These are phyloP conservation scores for Eugnorisma glareosa DNA, from an alignment of 2,888 invertebrate genomes.

Conservation along the genomic window DNA sequence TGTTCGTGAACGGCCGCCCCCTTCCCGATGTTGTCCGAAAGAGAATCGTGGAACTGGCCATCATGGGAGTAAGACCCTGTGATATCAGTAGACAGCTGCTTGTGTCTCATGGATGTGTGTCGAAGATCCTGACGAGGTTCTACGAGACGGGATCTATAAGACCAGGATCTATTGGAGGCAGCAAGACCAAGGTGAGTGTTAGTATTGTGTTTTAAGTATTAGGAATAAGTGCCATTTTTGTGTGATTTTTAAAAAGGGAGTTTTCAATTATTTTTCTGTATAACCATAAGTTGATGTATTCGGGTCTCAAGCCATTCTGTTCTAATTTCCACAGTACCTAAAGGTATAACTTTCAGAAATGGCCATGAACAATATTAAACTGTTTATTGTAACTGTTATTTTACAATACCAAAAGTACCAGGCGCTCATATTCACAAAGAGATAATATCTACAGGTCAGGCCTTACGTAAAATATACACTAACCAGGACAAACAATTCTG, in stretches of 20 bases:
- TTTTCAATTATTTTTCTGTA: constrained; percentile 6
- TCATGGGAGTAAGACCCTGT: constrained; percentile 98
- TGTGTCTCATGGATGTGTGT: constrained; percentile 99
- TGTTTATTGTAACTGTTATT: neutral
- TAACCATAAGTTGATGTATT: neutral
- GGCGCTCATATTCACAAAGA: neutral
- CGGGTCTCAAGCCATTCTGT: neutral
- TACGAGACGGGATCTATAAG: constrained; percentile 99
- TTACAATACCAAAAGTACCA: neutral
- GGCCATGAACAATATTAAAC: neutral
- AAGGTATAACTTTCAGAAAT: neutral
- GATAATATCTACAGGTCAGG: no score
- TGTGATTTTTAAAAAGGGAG: neutral
- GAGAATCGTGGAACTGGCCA: constrained; percentile 97
- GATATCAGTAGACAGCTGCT: constrained; percentile 98
- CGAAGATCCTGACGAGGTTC: constrained; percentile 98
- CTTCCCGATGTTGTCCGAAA: constrained; percentile 98
- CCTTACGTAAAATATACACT: neutral
- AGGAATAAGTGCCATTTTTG: neutral
- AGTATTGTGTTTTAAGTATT: constrained; percentile 24
- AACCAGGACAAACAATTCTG: neutral
- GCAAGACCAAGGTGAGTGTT: constrained; percentile 96
- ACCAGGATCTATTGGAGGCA: constrained; percentile 98
- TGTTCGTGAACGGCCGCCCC: constrained; percentile 99
- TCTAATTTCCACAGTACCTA: neutral